A percentile compares a stretch with the other conserved stretches of the same genome.
phyloP scores from a whole-genome alignment of 2,888 invertebrate genomes.

The Andrena minutula region DNA sequence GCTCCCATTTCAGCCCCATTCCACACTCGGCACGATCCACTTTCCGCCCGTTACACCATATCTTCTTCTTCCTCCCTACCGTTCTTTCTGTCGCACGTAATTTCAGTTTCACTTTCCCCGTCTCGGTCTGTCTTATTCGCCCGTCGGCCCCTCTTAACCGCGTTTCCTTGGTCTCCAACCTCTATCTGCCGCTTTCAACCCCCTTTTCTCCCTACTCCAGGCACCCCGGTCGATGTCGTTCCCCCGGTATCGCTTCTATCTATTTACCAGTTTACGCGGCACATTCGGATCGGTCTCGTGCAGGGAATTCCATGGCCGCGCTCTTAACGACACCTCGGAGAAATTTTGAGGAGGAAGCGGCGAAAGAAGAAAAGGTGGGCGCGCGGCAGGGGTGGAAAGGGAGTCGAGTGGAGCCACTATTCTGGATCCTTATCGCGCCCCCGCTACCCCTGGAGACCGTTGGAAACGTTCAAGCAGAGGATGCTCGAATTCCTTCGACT shows the following conservation, averaged over 20 bases:
- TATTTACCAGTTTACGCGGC: constrained; percentile 48
- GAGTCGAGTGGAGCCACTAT: constrained; percentile 29
- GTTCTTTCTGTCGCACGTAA: constrained; percentile 21
- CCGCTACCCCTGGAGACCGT: constrained; percentile 17
- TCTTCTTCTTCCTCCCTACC: constrained; percentile 11
- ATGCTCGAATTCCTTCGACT: constrained; percentile 15
- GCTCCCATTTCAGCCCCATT: constrained; percentile 1
- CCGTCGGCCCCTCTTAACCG: constrained; percentile 35
- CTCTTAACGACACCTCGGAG: constrained; percentile 69
- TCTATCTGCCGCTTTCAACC: constrained; percentile 23
- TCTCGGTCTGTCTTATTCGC: constrained; percentile 29
- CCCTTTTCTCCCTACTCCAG: background rate
- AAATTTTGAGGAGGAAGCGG: constrained; percentile 50
- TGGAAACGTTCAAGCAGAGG: constrained; percentile 51
- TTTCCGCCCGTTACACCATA: constrained; percentile 42
- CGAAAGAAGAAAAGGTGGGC: too few relatives aligned
- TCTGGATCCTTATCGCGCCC: constrained; percentile 33
- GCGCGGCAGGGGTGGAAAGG: constrained; percentile 17
- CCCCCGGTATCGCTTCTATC: constrained; percentile 15
- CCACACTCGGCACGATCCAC: constrained; percentile 8
- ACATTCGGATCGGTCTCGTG: constrained; percentile 18
- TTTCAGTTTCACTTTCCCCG: constrained; percentile 50
- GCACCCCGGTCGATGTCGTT: constrained; percentile 17
- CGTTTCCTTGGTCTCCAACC: constrained; percentile 11
- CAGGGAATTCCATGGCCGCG: constrained; percentile 13